These are phyloP conservation scores for Parnassius mnemosyne DNA, from an alignment of 2,888 invertebrate species.

Conservation along the genomic window DNA sequence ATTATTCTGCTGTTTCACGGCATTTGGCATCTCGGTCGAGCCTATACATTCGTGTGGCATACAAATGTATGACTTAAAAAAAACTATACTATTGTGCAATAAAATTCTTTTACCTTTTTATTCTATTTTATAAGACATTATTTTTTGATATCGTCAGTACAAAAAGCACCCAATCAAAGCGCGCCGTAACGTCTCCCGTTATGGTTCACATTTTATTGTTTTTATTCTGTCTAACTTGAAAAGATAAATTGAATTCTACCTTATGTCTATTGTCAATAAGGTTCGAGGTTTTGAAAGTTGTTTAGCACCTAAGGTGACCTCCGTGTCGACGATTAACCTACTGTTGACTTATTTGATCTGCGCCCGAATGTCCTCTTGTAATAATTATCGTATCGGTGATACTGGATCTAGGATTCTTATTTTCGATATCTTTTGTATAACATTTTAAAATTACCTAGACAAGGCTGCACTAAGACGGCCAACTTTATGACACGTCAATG, in stretches of 20 bases:
- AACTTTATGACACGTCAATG: no score
- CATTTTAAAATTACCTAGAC: no score
- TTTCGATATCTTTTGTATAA: no score
- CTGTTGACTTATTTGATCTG: constrained; percentile 15
- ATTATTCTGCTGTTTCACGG: no score
- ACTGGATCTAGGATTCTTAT: constrained; percentile 2
- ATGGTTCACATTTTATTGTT: constrained; percentile 2
- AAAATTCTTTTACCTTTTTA: no score
- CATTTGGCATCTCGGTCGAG: no score
- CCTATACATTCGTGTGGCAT: no score
- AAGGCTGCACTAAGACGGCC: no score
- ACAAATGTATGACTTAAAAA: no score
- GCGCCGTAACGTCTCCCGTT: constrained; percentile 1
- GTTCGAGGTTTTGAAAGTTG: background rate
- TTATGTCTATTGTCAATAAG: constrained; percentile 4
- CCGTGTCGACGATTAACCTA: background rate
- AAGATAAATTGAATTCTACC: constrained; percentile 8
- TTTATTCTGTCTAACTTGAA: background rate
- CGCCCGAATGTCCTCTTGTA: constrained; percentile 8
- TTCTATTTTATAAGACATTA: background rate
- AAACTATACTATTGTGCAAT: no score
- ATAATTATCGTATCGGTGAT: constrained; percentile 7
- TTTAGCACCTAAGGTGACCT: constrained; percentile 18
- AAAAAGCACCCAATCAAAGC: constrained; percentile 1
- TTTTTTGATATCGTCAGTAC: background rate